Evolutionary conservation across 2,113 vertebrate species (phyloP), one percentile per base, ranked within the genome.

Genomic region (Poeciliopsis retropinna): DNA sequence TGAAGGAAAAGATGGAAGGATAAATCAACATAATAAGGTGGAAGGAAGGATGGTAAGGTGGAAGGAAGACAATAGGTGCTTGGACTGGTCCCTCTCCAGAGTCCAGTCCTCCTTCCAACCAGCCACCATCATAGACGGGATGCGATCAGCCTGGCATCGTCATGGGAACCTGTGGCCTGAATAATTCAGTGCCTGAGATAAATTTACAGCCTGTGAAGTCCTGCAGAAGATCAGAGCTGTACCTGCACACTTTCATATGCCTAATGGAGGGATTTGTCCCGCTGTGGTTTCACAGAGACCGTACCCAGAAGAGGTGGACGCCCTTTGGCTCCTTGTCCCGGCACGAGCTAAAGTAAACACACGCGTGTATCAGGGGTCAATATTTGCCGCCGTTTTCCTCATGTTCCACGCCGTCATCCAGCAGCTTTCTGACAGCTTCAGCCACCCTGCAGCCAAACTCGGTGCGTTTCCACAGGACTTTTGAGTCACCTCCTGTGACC

Each of bases 141-240:
- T 63, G 79, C 85, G 82, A 72, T 85, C 76, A 81, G 80, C 77
- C 64, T 34, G 71, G 76, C 76, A 75, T 73, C 54, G 44, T 68
- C 82, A 72, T 79, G 85, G 80, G 83, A 85, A 72, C 60, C 60
- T 78, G 81, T 85, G 70, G 76, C 85, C 81, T 87, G 82, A 89
- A 89, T 87, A 87, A 90, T 91, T 90, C 85, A 89, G 68, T 0
- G 29, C 54, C 83, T 8, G 72, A 80, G 87, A 90, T 88, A 89
- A 81, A 84, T 88, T 75, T 74, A 85, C 84, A 64, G 76, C 87
- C 76, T 68, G 74, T 82, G 70, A 84, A 83, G 75, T 69, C 83
- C 65, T 29, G 76, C 68, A 61, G 66, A 29, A 75, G 60, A 72
- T 61, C 67, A n/a, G 64, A 68, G 60, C 70, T 64, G 78, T 27